phyloP scores from a whole-genome alignment of 37 sponge, comb jelly and placozoan species.

The Agelas oroides region DNA sequence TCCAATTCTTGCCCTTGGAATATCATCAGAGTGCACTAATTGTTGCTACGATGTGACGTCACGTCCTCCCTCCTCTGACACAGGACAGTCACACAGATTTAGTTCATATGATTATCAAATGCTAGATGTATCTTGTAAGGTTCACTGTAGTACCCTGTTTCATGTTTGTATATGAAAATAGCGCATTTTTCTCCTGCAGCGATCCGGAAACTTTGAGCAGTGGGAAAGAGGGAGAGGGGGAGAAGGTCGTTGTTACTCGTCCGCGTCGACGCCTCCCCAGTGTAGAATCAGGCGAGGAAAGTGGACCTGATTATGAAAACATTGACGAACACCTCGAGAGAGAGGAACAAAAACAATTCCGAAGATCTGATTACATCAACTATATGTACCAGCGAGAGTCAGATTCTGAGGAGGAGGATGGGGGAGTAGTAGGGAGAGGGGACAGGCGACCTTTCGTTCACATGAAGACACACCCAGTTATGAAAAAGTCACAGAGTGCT shows the following conservation, averaged over 20 bases:
- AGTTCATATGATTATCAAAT: no score
- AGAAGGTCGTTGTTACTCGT: neutral
- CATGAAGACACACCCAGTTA: conserved; percentile 29
- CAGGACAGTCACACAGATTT: no score
- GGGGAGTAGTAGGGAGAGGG: neutral
- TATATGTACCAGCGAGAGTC: neutral
- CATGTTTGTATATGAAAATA: no score
- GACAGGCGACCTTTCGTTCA: neutral
- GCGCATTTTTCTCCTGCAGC: no score
- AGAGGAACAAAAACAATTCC: no score
- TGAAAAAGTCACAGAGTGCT: conserved; percentile 42
- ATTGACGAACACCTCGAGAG: neutral
- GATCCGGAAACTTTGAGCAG: no score
- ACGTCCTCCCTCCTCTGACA: no score
- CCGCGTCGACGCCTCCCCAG: neutral
- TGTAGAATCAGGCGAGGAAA: neutral
- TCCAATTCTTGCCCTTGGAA: no score
- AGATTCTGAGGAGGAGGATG: conserved; percentile 17
- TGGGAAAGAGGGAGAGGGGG: conserved; percentile 1
- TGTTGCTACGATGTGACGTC: no score
- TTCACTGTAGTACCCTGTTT: no score
- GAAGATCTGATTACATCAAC: conserved; percentile 38
- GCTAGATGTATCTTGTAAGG: no score
- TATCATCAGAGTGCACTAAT: no score
- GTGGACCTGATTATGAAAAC: neutral